These are phyloP conservation scores for Prionailurus bengalensis DNA, from an alignment of 2,113 vertebrate genomes.

Conservation along the genomic window DNA sequence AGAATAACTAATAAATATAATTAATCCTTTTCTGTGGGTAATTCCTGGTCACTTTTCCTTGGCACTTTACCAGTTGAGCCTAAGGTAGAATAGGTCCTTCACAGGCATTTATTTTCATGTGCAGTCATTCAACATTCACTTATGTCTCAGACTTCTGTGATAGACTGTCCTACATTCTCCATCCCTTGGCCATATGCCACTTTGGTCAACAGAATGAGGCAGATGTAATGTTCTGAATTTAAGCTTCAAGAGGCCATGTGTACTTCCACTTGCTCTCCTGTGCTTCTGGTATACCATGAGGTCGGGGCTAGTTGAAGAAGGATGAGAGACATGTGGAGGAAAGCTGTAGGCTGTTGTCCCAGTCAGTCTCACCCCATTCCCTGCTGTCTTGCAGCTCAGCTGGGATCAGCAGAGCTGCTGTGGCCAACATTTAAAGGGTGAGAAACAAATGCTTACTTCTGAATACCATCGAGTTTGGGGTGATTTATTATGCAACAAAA, in stretches of 20 bases:
- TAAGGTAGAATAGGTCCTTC: background rate
- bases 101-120: background rate
- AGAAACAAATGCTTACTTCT: background rate
- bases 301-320: background rate
- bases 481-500: background rate
- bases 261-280: background rate
- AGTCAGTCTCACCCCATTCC: background rate
- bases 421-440: background rate
- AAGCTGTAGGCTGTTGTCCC: background rate
- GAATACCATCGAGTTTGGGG: background rate
- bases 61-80: background rate
- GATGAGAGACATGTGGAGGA: background rate
- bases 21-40: background rate
- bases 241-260: background rate
- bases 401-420: background rate
- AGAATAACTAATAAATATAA: background rate
- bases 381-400: background rate
- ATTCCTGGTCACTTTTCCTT: background rate
- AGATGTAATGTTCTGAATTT: background rate
- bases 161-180: background rate
- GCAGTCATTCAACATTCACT: background rate
- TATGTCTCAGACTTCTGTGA: background rate
- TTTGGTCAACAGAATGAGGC: background rate
- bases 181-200: background rate
- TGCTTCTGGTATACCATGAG: background rate